phyloP scores from a whole-genome alignment of 2,113 vertebrate genomes.

The Megaleporinus macrocephalus region DNA sequence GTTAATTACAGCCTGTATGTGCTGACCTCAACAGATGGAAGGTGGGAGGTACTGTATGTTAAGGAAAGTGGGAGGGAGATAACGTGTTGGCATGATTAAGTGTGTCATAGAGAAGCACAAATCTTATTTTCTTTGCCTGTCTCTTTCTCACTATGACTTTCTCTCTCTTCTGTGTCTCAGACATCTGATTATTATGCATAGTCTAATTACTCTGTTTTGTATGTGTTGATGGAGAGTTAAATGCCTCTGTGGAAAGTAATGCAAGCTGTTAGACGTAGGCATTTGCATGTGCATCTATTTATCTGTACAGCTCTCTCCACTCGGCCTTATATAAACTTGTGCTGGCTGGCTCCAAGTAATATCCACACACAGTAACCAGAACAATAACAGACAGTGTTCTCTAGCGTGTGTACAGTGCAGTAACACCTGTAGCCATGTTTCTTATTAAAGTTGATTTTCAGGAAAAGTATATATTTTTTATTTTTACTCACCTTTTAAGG shows the following conservation, averaged over 20 bases:
- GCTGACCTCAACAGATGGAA: constrained; percentile 69
- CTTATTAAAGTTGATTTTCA: background rate
- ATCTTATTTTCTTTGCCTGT: constrained; percentile 20
- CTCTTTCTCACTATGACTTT: background rate
- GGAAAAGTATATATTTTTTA: background rate
- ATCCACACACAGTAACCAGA: constrained; percentile 20
- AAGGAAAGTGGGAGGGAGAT: constrained; percentile 40
- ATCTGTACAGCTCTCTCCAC: constrained; percentile 13
- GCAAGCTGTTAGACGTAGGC: background rate
- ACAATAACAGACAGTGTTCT: background rate
- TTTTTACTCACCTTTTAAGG: background rate
- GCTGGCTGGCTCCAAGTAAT: constrained; percentile 11
- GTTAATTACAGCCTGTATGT: constrained; percentile 54
- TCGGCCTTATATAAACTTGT: constrained; percentile 26
- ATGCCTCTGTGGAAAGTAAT: background rate
- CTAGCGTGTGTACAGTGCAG: background rate
- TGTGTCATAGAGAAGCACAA: background rate
- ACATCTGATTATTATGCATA: background rate
- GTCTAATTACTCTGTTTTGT: background rate
- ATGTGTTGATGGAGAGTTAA: background rate
- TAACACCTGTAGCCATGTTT: background rate
- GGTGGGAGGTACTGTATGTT: constrained; percentile 52
- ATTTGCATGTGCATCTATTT: background rate
- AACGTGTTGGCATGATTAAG: constrained; percentile 39
- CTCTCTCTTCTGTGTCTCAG: background rate